Evolutionary conservation across 2,797 vertebrate species (phyloP).

Genomic region (Lepilemur septentrionalis): DNA sequence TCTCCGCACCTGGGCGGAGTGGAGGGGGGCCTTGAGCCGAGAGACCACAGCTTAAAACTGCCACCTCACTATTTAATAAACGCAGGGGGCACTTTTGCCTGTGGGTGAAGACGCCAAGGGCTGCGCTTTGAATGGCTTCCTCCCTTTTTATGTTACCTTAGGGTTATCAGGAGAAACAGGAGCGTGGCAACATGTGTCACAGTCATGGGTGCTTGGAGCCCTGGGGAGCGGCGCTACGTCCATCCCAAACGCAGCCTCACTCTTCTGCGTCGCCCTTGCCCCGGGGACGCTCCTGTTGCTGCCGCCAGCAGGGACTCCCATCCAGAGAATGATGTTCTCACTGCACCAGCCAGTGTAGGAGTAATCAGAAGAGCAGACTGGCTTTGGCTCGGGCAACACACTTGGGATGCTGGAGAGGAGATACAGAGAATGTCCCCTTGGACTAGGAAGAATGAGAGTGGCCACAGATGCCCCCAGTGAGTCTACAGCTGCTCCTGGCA

Average conservation of each 20-base stretch:
- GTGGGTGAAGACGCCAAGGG: background rate
- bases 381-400: background rate
- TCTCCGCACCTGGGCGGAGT: rapidly evolving
- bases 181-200: background rate
- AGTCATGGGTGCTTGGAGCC: background rate
- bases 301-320: background rate
- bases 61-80: background rate
- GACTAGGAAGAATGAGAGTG: background rate
- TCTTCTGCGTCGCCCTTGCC: background rate
- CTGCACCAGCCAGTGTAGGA: background rate
- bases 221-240: background rate
- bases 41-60: background rate
- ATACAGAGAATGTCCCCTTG: background rate
- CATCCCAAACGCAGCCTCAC: background rate
- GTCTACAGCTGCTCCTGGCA: background rate
- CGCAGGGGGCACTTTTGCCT: background rate
- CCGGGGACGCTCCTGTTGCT: rapidly evolving
- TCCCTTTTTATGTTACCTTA: background rate
- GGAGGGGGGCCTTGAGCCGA: background rate
- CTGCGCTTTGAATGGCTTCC: background rate
- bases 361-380: background rate
- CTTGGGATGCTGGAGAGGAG: background rate
- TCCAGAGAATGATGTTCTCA: background rate
- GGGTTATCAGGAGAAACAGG: background rate
- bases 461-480: background rate